Percentiles rank a stretch among this genome's conserved stretches.
phyloP scores from a whole-genome alignment of 1,140 invertebrate species.

The Pentalonia nigronervosa region DNA sequence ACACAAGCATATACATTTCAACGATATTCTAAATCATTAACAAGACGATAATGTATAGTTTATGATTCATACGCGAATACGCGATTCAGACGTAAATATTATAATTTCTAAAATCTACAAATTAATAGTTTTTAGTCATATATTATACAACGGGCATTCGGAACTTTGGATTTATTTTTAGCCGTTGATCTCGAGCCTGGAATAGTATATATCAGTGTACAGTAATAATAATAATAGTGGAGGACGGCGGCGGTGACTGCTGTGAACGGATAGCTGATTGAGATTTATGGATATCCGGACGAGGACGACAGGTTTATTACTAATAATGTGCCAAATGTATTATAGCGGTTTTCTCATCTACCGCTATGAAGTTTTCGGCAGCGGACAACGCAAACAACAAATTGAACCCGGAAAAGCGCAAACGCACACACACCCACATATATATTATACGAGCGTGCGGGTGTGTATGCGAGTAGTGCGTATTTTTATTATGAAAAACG shows the following conservation, averaged over 20 bases:
- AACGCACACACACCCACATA: neutral
- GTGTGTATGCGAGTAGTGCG: neutral
- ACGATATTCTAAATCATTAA: no score
- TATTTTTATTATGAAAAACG: conserved; percentile 51
- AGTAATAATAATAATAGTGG: neutral
- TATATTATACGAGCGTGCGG: neutral
- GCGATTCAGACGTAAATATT: neutral
- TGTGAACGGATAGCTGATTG: conserved; percentile 2
- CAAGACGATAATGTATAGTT: neutral
- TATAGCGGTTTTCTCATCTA: conserved; percentile 49
- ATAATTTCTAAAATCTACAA: neutral
- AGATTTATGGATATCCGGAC: conserved; percentile 35
- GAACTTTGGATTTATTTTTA: neutral
- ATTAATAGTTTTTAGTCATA: neutral
- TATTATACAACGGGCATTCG: neutral
- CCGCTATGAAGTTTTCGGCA: neutral
- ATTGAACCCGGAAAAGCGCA: conserved; percentile 39
- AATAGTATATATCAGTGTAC: neutral
- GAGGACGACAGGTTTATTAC: conserved; percentile 55
- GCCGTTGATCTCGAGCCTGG: neutral
- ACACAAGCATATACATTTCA: no score
- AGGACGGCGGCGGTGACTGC: neutral
- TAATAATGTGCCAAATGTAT: conserved; percentile 55
- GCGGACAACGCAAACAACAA: conserved; percentile 42
- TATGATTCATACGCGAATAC: neutral